These are phyloP conservation scores for Malachius bipustulatus DNA, from an alignment of 2,888 invertebrate genomes.

Conservation along the genomic window DNA sequence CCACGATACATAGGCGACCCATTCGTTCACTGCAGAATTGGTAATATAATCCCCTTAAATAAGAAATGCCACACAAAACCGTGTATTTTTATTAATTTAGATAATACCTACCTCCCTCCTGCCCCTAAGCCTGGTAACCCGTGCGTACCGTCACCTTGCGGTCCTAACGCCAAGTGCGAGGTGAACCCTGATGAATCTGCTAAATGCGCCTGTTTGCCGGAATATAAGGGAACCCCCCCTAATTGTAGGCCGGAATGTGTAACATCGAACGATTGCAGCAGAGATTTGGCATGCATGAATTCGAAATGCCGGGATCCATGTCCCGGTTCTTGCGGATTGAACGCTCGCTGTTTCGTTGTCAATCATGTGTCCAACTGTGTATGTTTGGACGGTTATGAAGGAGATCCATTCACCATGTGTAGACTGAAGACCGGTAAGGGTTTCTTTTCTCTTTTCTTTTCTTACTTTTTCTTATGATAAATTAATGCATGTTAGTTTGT, in stretches of 20 bases:
- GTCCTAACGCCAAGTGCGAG: constrained; percentile 47
- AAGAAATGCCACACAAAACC: neutral
- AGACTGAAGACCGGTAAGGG: constrained; percentile 46
- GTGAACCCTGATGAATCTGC: constrained; percentile 28
- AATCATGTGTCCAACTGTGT: constrained; percentile 65
- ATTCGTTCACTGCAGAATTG: constrained; percentile 37
- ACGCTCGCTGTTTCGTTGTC: constrained; percentile 59
- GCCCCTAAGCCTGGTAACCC: constrained; percentile 35
- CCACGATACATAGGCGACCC: constrained; percentile 47
- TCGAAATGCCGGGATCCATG: constrained; percentile 64
- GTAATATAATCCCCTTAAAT: neutral
- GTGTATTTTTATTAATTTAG: constrained; percentile 13
- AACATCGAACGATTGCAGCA: constrained; percentile 58
- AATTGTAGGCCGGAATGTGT: constrained; percentile 64
- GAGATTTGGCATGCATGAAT: constrained; percentile 56
- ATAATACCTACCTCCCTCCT: constrained; percentile 18
- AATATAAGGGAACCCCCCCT: constrained; percentile 60
- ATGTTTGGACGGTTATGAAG: constrained; percentile 52
- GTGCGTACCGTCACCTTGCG: constrained; percentile 60
- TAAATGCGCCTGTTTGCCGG: constrained; percentile 57
- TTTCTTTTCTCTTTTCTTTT: no score
- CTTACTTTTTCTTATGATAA: constrained; percentile 27
- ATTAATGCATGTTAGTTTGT: no score
- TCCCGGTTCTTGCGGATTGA: constrained; percentile 60
- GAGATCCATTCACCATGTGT: constrained; percentile 55